phyloP scores from a whole-genome alignment of 2,113 vertebrate genomes.

The Hippotragus niger region DNA sequence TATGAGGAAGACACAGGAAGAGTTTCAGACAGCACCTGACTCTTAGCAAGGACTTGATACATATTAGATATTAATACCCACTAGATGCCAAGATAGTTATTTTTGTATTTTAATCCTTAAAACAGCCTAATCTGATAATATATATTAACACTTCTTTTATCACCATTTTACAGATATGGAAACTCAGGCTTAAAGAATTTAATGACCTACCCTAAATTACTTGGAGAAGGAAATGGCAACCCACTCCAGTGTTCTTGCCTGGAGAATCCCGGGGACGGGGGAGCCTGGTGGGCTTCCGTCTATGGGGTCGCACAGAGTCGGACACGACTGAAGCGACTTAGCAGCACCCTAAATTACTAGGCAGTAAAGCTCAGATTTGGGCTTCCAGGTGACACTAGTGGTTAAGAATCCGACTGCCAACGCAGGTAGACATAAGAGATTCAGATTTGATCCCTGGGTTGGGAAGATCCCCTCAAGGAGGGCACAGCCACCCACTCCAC shows the following conservation, averaged over 20 bases:
- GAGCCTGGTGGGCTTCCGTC: no score
- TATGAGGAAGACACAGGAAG: not conserved
- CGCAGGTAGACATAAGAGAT: not conserved
- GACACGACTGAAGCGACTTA: no score
- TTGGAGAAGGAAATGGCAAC: not conserved
- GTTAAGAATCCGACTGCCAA: not conserved
- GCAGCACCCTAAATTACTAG: not conserved
- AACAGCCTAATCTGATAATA: not conserved
- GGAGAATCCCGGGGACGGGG: no score
- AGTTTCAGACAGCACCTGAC: not conserved
- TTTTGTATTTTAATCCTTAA: not conserved
- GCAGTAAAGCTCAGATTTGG: not conserved
- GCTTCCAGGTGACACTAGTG: not conserved
- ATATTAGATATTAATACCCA: not conserved
- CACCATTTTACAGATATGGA: not conserved
- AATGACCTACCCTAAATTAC: not conserved
- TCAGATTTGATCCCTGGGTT: not conserved
- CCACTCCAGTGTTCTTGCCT: no score
- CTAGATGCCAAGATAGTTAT: not conserved
- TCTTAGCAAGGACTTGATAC: not conserved
- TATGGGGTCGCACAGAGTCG: no score
- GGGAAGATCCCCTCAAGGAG: not conserved
- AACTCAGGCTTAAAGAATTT: not conserved
- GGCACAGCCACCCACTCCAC: not conserved
- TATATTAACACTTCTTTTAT: not conserved